Evolutionary conservation across 2,888 invertebrate genomes (phyloP).

Genomic region (Pristionchus mayeri): DNA sequence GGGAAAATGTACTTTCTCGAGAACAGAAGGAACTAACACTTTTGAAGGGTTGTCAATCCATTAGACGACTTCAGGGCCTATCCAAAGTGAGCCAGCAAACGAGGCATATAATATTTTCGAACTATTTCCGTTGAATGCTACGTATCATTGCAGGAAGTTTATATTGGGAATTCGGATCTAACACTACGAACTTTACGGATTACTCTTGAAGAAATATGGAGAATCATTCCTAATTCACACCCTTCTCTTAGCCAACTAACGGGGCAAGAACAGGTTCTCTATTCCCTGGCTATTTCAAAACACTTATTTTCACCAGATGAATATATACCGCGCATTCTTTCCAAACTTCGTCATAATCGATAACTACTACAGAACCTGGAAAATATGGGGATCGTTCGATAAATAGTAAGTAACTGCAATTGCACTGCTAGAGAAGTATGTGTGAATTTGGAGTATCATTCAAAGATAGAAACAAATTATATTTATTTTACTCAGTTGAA

Average conservation of each 20-base stretch:
- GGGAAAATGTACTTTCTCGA: not conserved
- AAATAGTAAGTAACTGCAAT: not conserved
- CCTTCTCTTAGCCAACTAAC: not conserved
- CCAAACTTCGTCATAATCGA: not conserved
- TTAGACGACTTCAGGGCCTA: not conserved
- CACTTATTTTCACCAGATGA: not conserved
- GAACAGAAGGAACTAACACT: not conserved
- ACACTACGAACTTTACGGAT: not conserved
- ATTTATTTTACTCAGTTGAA: too few species aligned
- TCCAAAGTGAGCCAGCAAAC: not conserved
- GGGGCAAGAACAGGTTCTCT: not conserved
- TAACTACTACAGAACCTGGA: not conserved
- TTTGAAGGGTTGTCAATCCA: not conserved
- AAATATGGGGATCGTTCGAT: not conserved
- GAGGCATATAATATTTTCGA: not conserved
- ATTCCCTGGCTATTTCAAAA: not conserved
- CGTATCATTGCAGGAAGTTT: not conserved
- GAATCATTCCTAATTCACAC: not conserved
- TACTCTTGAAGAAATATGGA: not conserved
- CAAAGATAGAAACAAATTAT: too few species aligned
- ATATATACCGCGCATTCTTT: not conserved
- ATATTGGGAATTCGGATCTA: not conserved
- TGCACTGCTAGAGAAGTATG: too few species aligned
- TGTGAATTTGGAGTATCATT: too few species aligned
- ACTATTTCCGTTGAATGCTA: not conserved